A percentile compares a stretch with the other conserved stretches of the same genome.
These are phyloP conservation scores for Drosophila jambulina DNA, from an alignment of 1,140 invertebrate species.

Conservation along the genomic window DNA sequence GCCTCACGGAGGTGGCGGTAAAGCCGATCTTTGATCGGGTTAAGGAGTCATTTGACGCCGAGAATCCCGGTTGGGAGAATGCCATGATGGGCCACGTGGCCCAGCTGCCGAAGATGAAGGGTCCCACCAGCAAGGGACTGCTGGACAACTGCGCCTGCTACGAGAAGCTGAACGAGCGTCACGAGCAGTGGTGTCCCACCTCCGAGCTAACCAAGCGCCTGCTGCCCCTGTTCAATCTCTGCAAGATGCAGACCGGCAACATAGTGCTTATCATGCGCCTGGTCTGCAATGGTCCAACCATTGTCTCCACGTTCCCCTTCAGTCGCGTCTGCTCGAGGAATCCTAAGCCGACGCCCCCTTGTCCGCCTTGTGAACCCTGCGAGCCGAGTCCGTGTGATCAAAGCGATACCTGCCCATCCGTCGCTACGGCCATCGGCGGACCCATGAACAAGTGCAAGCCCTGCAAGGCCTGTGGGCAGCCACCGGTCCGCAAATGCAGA, in stretches of 20 bases:
- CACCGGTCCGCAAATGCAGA: conserved; percentile 2
- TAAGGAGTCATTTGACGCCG: conserved; percentile 65
- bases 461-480: conserved; percentile 15
- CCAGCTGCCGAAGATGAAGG: conserved; percentile 58
- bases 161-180: conserved; percentile 39
- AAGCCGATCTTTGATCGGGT: conserved; percentile 79
- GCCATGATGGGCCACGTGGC: conserved; percentile 36
- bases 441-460: conserved; percentile 40
- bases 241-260: conserved; percentile 79
- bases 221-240: conserved; percentile 77
- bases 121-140: conserved; percentile 48
- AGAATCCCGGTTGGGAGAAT: conserved; percentile 70
- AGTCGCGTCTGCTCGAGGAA: conserved; percentile 66
- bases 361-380: conserved; percentile 14
- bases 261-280: conserved; percentile 74
- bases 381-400: conserved; percentile 24
- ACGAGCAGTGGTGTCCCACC: conserved; percentile 75
- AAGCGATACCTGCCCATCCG: background rate
- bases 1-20: conserved; percentile 68
- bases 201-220: conserved; percentile 72
- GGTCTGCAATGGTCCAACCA: conserved; percentile 75
- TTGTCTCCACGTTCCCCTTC: conserved; percentile 71
- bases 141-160: conserved; percentile 75
- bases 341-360: conserved; percentile 38
- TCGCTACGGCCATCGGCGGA: conserved; percentile 33